These are phyloP conservation scores for Zootoca vivipara DNA, from an alignment of 2,113 vertebrate species.

Conservation along the genomic window DNA sequence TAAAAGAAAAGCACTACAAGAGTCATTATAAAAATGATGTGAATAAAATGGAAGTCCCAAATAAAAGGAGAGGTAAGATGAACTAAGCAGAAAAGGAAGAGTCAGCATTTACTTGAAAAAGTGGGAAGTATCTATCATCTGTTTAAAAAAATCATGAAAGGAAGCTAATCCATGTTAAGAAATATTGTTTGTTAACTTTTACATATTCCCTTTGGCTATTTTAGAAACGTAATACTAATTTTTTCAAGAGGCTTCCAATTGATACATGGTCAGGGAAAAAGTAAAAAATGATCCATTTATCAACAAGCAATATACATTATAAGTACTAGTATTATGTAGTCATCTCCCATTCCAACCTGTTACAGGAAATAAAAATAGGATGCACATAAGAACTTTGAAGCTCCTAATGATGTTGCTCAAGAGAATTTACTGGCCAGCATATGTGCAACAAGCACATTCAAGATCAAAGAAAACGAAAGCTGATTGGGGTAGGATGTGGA, in stretches of 20 bases:
- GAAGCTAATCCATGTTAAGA: neutral
- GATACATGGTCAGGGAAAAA: neutral
- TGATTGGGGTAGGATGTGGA: slow-evolving; percentile 41
- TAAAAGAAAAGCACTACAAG: neutral
- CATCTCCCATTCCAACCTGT: slow-evolving; percentile 54
- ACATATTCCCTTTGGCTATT: neutral
- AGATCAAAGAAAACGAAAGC: slow-evolving; percentile 60
- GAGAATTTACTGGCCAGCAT: slow-evolving; percentile 64
- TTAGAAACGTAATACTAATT: slow-evolving; percentile 9
- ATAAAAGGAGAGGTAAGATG: neutral
- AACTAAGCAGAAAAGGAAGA: neutral
- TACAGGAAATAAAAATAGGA: slow-evolving; percentile 59
- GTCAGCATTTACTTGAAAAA: neutral
- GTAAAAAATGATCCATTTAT: neutral
- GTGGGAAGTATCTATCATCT: neutral
- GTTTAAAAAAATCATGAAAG: neutral
- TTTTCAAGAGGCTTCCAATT: neutral
- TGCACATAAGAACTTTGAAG: slow-evolving; percentile 65
- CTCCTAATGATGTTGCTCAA: slow-evolving; percentile 64
- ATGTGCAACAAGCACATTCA: slow-evolving; percentile 66
- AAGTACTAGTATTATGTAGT: slow-evolving; percentile 31
- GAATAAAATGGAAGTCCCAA: neutral
- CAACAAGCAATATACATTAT: slow-evolving; percentile 2
- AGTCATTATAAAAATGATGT: neutral
- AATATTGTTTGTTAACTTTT: slow-evolving; percentile 1